Conservation (phyloP, 2,888 invertebrate species). For the Ectemnius continuus region DNA sequence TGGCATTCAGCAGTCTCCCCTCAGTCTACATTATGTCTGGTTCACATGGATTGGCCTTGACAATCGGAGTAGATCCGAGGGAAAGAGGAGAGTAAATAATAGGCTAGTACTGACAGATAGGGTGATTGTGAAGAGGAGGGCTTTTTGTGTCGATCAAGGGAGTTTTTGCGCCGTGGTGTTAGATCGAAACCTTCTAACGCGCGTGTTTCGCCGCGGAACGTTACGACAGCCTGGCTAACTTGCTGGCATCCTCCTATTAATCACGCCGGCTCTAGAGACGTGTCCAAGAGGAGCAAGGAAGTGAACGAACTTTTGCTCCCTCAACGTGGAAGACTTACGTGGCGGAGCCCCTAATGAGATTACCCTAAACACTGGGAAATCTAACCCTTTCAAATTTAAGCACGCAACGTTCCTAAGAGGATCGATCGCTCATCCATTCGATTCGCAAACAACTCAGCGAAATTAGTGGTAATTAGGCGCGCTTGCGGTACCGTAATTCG, state of each 20-base stretch:
- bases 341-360: conserved; percentile 34
- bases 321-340: conserved; percentile 1
- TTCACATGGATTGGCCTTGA: no score
- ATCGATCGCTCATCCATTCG: conserved; percentile 2
- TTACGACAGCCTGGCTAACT: not conserved
- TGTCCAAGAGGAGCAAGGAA: conserved; percentile 10
- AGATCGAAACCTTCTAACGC: not conserved
- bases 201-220: not conserved
- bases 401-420: conserved; percentile 26
- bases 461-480: conserved; percentile 17
- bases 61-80: not conserved
- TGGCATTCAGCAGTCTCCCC: no score
- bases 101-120: no score
- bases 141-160: no score
- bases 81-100: no score
- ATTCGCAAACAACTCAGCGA: conserved; percentile 15
- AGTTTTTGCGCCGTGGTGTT: no score
- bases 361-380: conserved; percentile 16
- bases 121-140: no score
- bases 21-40: no score
- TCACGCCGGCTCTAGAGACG: not conserved
- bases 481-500: not conserved
- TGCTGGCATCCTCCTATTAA: not conserved
- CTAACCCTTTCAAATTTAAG: conserved; percentile 2
- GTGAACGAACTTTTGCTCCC: conserved; percentile 18